Conservation (phyloP, 1,140 invertebrate species). For the Drosophila orena region DNA sequence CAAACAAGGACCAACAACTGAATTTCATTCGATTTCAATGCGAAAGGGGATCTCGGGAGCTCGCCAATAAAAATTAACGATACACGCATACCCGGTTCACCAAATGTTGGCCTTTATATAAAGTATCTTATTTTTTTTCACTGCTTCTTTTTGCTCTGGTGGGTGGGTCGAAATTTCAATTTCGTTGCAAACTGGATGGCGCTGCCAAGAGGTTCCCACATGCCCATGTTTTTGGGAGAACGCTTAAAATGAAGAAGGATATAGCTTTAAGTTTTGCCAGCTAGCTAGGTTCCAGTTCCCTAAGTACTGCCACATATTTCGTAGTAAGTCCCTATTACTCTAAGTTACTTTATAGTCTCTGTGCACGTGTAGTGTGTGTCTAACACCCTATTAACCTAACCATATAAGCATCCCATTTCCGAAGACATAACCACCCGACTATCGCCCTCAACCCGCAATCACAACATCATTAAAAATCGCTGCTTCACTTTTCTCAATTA, state of each 20-base stretch:
- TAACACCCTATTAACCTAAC: not conserved
- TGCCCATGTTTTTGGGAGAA: not conserved
- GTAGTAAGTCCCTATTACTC: too few relatives aligned
- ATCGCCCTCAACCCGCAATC: slow-evolving; percentile 15
- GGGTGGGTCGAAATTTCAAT: slow-evolving; percentile 63
- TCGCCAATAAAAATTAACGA: slow-evolving; percentile 80
- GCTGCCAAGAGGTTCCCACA: not conserved
- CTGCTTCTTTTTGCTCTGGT: not conserved
- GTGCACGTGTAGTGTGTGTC: not conserved
- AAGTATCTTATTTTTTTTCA: slow-evolving; percentile 13
- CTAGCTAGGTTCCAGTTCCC: too few relatives aligned
- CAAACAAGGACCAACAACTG: slow-evolving; percentile 65
- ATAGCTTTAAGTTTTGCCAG: not conserved
- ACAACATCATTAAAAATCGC: slow-evolving; percentile 77
- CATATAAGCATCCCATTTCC: slow-evolving; percentile 21
- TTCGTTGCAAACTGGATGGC: slow-evolving; percentile 54
- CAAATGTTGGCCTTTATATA: slow-evolving; percentile 51
- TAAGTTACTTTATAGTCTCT: not conserved
- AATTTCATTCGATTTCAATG: slow-evolving; percentile 83
- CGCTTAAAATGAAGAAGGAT: not conserved
- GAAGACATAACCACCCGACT: not conserved
- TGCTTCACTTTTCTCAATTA: slow-evolving; percentile 78
- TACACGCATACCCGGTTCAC: slow-evolving; percentile 68
- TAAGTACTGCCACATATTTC: not conserved
- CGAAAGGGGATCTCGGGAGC: slow-evolving; percentile 73